Percentiles rank a stretch among this genome's conserved stretches.
These are phyloP conservation scores for Sarcophaga rosellei DNA, from an alignment of 2,888 invertebrate genomes.

Conservation along the genomic window DNA sequence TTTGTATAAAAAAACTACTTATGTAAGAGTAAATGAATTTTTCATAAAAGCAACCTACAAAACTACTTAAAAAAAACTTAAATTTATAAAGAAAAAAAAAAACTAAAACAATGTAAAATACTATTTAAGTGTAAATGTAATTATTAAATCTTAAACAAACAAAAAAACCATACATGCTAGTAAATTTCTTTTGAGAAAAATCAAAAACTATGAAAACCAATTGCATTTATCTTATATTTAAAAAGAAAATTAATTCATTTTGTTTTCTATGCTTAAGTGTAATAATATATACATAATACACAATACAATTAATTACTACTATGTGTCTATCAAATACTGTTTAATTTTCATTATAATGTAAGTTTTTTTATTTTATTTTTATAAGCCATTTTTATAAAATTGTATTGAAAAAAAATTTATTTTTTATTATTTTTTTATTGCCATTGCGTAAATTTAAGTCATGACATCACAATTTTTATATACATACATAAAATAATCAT, in stretches of 20 bases:
- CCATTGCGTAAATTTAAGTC: constrained; percentile 56
- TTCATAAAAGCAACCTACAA: constrained; percentile 30
- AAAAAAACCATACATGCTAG: neutral
- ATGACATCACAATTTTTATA: constrained; percentile 51
- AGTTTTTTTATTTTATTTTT: constrained; percentile 5
- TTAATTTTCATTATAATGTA: constrained; percentile 20
- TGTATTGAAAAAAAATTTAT: neutral
- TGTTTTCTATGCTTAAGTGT: neutral
- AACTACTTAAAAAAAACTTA: constrained; percentile 47
- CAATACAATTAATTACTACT: constrained; percentile 37
- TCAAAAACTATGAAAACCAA: constrained; percentile 23
- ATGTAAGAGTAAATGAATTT: neutral
- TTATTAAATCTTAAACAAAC: constrained; percentile 3
- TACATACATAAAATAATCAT: constrained; percentile 24
- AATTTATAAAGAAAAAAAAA: neutral
- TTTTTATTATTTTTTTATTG: neutral
- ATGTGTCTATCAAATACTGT: constrained; percentile 51
- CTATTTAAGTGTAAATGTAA: constrained; percentile 25
- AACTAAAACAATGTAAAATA: constrained; percentile 38
- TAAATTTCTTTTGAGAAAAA: constrained; percentile 46
- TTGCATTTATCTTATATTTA: constrained; percentile 49
- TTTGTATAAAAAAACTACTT: no score
- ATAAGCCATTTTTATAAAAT: constrained; percentile 31
- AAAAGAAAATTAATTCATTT: constrained; percentile 18
- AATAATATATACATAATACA: neutral